Conservation (phyloP, 2,113 vertebrate genomes). For the Recurvirostra avosetta region DNA sequence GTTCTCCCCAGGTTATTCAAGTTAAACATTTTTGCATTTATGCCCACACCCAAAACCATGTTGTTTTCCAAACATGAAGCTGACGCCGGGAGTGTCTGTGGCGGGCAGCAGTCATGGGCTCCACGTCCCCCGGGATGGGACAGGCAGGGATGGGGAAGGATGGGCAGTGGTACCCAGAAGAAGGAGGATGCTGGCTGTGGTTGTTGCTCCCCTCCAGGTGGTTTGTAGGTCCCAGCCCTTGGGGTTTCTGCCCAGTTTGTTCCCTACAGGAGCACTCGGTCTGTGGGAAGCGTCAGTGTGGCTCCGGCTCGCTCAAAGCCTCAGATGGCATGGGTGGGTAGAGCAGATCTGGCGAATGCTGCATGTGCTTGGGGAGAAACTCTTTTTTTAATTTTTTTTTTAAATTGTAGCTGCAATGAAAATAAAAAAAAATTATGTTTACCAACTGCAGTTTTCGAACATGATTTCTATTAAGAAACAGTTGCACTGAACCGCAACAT, state of each 20-base stretch:
- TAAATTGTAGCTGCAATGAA: fast-evolving
- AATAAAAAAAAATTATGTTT: too few species aligned
- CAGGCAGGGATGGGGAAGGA: neutral
- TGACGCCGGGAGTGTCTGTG: too few species aligned
- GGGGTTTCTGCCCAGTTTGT: neutral
- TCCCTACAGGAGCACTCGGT: fast-evolving
- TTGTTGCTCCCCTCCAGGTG: too few species aligned
- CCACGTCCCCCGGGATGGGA: too few species aligned
- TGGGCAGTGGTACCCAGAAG: neutral
- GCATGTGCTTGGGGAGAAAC: neutral
- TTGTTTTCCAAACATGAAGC: fast-evolving
- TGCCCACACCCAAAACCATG: fast-evolving
- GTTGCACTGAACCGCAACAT: fast-evolving
- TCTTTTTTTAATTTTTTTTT: neutral
- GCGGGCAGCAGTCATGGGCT: too few species aligned
- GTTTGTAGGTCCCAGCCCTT: neutral
- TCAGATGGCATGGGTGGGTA: too few species aligned
- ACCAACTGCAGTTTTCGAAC: fast-evolving
- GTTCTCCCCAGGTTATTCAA: neutral
- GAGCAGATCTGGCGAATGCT: neutral
- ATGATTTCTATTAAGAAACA: fast-evolving
- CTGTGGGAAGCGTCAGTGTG: too few species aligned
- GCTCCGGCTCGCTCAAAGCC: neutral
- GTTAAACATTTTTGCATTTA: neutral
- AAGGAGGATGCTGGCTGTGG: neutral